These are phyloP conservation scores for Phoxinus phoxinus DNA, from an alignment of 2,113 vertebrate genomes.

Conservation along the genomic window DNA sequence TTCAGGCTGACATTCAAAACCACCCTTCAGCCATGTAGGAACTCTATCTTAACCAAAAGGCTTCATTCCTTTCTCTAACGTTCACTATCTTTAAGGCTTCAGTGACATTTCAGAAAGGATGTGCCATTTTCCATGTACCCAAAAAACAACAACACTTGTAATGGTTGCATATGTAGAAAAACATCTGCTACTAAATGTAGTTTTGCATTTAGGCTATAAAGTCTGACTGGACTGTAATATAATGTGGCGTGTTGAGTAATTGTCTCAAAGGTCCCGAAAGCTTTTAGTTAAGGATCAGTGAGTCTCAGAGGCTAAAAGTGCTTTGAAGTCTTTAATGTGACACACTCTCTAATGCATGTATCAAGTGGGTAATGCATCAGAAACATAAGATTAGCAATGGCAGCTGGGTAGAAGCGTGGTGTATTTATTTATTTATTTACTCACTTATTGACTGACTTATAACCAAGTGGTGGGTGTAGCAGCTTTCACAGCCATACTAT, in stretches of 20 bases:
- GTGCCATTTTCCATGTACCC: neutral
- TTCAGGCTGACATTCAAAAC: conserved; percentile 29
- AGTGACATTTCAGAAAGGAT: conserved; percentile 27
- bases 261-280: conserved; percentile 12
- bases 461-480: neutral
- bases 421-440: neutral
- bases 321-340: conserved; percentile 6
- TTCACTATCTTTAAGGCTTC: conserved; percentile 20
- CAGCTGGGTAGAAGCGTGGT: neutral
- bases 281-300: conserved; percentile 13
- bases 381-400: neutral
- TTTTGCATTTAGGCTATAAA: neutral
- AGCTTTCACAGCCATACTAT: neutral
- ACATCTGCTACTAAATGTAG: neutral
- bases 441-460: no score
- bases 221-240: neutral
- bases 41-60: neutral
- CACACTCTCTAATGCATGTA: neutral
- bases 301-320: neutral
- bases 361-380: neutral
- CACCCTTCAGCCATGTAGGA: neutral
- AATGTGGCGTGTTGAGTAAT: neutral
- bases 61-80: neutral
- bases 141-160: neutral
- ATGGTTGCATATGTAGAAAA: neutral